Evolutionary conservation across 2,797 vertebrate species (phyloP).

Genomic region (Hybognathus amarus): DNA sequence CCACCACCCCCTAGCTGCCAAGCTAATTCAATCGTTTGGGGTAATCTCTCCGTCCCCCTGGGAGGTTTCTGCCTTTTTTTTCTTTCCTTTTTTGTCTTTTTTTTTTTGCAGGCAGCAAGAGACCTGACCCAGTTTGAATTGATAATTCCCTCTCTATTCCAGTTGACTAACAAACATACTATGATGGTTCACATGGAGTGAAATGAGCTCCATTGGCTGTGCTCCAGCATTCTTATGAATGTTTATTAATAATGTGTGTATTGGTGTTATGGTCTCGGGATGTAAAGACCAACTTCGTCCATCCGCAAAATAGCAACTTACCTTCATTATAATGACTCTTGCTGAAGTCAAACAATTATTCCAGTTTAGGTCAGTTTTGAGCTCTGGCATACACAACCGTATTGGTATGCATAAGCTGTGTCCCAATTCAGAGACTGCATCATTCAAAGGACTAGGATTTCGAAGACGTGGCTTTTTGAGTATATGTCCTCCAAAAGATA

Average conservation of each 20-base stretch:
- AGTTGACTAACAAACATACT: slow-evolving; percentile 35
- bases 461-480: neutral
- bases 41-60: slow-evolving; percentile 57
- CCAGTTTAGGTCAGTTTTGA: neutral
- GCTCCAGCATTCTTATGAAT: neutral
- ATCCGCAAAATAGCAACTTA: neutral
- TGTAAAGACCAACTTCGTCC: neutral
- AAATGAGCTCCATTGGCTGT: neutral
- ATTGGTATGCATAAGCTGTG: neutral
- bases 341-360: neutral
- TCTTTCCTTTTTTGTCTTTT: slow-evolving; percentile 41
- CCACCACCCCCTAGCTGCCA: slow-evolving; percentile 65
- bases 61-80: slow-evolving; percentile 51
- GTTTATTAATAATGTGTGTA: neutral
- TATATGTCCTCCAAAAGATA: neutral
- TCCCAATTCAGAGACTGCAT: neutral
- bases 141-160: slow-evolving; percentile 40
- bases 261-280: neutral
- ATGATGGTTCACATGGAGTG: slow-evolving; percentile 15
- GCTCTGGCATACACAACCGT: neutral
- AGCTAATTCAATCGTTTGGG: slow-evolving; percentile 78
- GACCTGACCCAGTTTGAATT: slow-evolving; percentile 72
- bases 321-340: neutral
- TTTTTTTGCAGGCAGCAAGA: slow-evolving; percentile 48
- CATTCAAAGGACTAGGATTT: neutral